These are phyloP conservation scores for Leptinotarsa texana DNA, from an alignment of 1,140 invertebrate genomes.

Conservation along the genomic window DNA sequence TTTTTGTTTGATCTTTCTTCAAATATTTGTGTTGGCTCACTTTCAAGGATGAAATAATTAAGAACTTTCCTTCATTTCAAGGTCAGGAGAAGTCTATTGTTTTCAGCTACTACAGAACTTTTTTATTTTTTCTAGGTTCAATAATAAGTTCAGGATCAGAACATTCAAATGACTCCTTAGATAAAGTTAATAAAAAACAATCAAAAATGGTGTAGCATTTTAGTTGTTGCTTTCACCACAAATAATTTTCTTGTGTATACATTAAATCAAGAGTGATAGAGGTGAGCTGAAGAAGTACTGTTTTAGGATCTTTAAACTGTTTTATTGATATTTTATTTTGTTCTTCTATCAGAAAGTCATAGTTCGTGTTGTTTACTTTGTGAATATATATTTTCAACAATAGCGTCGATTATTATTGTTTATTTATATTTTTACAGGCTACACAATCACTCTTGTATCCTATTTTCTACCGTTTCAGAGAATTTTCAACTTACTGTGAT, in stretches of 20 bases:
- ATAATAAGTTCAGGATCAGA: constrained; percentile 50
- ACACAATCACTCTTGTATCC: constrained; percentile 3
- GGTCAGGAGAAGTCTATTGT: too few species aligned
- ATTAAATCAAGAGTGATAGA: too few species aligned
- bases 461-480: not conserved
- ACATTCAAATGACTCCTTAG: constrained; percentile 52
- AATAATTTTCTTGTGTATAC: not conserved
- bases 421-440: not conserved
- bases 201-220: constrained; percentile 52
- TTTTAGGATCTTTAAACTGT: too few species aligned
- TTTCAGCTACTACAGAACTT: too few species aligned
- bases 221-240: constrained; percentile 36
- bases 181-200: constrained; percentile 46
- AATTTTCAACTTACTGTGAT: too few species aligned
- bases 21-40: too few species aligned
- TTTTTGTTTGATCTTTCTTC: too few species aligned
- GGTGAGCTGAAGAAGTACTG: too few species aligned
- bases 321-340: not conserved
- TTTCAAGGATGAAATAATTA: too few species aligned
- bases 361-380: constrained; percentile 13
- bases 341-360: constrained; percentile 7
- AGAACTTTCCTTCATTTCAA: too few species aligned
- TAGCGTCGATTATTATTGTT: too few species aligned
- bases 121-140: constrained; percentile 35
- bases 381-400: constrained; percentile 11